A percentile compares a stretch with the other conserved stretches of the same genome.
Evolutionary conservation across 2,888 invertebrate genomes (phyloP).

Genomic region (Crematogaster levior): DNA sequence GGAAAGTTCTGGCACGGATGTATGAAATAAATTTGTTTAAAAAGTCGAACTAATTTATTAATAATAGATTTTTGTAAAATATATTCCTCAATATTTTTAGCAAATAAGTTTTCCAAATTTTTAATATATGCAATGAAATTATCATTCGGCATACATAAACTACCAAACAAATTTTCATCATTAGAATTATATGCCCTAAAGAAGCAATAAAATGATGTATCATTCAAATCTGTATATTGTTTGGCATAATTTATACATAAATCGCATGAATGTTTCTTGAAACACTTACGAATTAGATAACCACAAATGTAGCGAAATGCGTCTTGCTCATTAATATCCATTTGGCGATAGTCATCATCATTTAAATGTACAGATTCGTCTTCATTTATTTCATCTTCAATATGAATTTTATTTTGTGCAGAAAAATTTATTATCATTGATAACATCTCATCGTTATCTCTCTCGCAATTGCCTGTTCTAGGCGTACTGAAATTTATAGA

Average conservation of each 20-base stretch:
- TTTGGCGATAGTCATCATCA: no score
- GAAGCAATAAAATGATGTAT: no score
- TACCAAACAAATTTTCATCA: no score
- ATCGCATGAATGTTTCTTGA: no score
- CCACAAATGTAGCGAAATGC: no score
- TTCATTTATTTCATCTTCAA: not conserved
- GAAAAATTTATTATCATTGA: not conserved
- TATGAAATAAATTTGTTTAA: not conserved
- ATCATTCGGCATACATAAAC: no score
- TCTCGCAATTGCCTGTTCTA: not conserved
- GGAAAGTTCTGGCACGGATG: not conserved
- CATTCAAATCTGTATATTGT: no score
- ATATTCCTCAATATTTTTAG: not conserved
- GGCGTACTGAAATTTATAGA: not conserved
- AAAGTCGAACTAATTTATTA: not conserved
- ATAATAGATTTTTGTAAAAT: not conserved
- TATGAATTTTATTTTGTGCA: not conserved
- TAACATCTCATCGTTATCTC: conserved; percentile 11
- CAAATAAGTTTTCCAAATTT: no score
- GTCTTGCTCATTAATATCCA: no score
- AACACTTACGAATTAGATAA: no score
- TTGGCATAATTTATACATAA: not conserved
- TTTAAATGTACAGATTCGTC: not conserved
- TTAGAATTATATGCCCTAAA: no score
- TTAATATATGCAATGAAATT: no score